Evolutionary conservation across 2,113 vertebrate species (phyloP).

Genomic region (Ctenomys sociabilis): DNA sequence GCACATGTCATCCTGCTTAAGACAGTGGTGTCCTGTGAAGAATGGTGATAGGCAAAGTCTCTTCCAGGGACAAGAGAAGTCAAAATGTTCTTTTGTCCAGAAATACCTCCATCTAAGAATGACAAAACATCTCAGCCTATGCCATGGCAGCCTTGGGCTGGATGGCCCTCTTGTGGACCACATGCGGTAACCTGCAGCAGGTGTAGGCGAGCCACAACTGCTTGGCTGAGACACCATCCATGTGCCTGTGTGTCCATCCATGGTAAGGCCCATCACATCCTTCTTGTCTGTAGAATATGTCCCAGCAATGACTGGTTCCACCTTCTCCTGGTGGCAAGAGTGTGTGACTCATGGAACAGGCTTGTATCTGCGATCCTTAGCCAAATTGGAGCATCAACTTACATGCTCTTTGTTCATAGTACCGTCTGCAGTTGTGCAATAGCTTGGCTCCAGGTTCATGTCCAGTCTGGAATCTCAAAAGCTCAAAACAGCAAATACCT

Average conservation of each 20-base stretch:
- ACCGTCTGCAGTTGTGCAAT: neutral
- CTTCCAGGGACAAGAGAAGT: neutral
- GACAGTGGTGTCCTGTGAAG: neutral
- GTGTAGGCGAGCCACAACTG: neutral
- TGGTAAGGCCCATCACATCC: neutral
- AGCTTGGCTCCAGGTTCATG: neutral
- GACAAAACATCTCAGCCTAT: neutral
- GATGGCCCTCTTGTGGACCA: neutral
- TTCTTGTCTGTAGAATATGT: neutral
- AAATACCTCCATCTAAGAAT: neutral
- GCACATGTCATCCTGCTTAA: neutral
- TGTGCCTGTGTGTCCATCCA: neutral
- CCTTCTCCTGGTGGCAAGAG: neutral
- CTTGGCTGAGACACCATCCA: fast-evolving
- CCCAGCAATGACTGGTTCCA: neutral
- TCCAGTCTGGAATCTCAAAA: neutral
- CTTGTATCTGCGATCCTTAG: neutral
- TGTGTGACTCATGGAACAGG: neutral
- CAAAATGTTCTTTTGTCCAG: neutral
- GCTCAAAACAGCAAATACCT: neutral
- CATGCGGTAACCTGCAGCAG: neutral
- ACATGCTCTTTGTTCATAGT: neutral
- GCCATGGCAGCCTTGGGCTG: too few relatives aligned
- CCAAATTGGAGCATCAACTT: neutral
- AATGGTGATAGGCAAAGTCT: neutral